Evolutionary conservation across 1,140 invertebrate species (phyloP), one percentile per base, ranked within the genome.

Genomic region (Cotesia typhae): DNA sequence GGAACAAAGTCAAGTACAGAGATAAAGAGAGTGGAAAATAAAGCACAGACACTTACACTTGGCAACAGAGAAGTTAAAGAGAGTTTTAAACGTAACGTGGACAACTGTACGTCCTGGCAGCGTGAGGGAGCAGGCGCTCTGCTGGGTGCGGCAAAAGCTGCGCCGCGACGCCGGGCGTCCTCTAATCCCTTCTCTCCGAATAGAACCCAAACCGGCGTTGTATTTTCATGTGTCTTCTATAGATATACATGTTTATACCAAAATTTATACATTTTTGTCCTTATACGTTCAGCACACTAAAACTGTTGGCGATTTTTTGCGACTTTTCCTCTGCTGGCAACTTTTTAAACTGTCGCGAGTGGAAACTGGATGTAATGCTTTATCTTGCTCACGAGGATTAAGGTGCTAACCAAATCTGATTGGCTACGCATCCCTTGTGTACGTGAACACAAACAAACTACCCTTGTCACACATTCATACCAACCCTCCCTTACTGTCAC

Each of bases 121-220:
- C 72, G 67, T 69, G 57, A 74, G 67, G 74, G 78, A 82, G 81
- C 82, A 82, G 75, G 82, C 82, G 83, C 82, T 82, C 70, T 78
- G 74, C 76, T 80, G 83, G 83, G 83, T 83, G 83, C 83, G 83
- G 83, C 83, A 83, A 67, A 47, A 73, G 57, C 80, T 83, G 81
- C 81, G 81, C 78, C 81, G 78, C 82, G 79, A 81, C 81, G 80
- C 80, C 78, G 68, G 75, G 78, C 81, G 76, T 79, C 72, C 77
- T 70, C 63, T 53, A 10, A 69, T 67, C 61, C 77, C 59, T 68
- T 74, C 17, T 37, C 61, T n/a, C 41, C 12, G 9, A 59, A 55
- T 17, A 55, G 53, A 14, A 20, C 4, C 9, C 14, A 59, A 28
- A 14, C 57, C 20, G 57, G 20, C n/a, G 9, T 14, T 9, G 28